These are phyloP conservation scores for Drosophila suzukii DNA, from an alignment of 1,140 invertebrate species.

Conservation along the genomic window DNA sequence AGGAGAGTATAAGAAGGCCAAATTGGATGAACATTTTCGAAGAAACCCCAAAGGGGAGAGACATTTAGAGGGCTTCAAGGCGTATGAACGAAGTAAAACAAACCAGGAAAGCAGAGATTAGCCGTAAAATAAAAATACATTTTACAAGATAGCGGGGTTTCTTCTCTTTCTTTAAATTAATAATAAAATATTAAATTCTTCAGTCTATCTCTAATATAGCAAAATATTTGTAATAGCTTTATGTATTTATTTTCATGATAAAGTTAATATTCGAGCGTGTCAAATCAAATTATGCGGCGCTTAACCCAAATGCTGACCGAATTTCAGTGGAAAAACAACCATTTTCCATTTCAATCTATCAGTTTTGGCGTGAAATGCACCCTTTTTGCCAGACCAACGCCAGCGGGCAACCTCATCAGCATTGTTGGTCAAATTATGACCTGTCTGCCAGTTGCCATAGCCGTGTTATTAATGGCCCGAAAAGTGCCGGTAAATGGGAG, in stretches of 20 bases:
- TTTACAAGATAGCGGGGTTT: neutral
- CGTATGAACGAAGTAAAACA: neutral
- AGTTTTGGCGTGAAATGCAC: neutral
- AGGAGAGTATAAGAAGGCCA: neutral
- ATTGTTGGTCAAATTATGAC: constrained; percentile 60
- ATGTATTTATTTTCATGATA: neutral
- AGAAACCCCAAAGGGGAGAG: constrained; percentile 15
- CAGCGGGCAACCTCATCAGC: neutral
- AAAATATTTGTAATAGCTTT: neutral
- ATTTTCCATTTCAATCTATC: constrained; percentile 36
- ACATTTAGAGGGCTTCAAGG: neutral
- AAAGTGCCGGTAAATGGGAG: constrained; percentile 31
- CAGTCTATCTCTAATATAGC: neutral
- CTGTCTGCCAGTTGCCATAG: constrained; percentile 54
- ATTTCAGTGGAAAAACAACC: neutral
- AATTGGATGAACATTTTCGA: constrained; percentile 37
- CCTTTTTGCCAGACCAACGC: neutral
- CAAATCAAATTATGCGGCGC: neutral
- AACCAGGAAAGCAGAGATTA: constrained; percentile 6
- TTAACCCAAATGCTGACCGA: neutral
- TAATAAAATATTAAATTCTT: neutral
- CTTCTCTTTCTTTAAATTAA: neutral
- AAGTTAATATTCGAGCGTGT: neutral
- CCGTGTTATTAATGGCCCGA: constrained; percentile 50
- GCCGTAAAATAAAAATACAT: neutral